Percentiles rank a stretch among this genome's conserved stretches.
phyloP scores from a whole-genome alignment of 2,113 vertebrate genomes.

The Narcine bancroftii region DNA sequence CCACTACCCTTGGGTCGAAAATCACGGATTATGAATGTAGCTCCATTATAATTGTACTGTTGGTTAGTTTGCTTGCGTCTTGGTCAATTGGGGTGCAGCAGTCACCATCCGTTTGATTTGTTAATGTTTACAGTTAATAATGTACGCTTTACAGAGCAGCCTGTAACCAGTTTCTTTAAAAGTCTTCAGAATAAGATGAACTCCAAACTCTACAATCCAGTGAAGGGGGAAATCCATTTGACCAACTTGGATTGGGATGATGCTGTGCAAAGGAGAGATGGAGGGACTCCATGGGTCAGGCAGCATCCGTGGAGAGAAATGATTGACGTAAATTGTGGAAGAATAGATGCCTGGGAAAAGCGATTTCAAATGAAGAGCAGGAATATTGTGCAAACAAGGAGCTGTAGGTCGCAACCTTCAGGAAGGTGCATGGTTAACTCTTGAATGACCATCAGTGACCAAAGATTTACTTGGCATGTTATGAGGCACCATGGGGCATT shows the following conservation, averaged over 20 bases:
- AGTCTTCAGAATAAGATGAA: background rate
- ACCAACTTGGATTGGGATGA: no score
- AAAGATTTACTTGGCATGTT: no score
- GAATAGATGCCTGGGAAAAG: background rate
- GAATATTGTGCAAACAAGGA: no score
- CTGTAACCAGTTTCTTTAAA: background rate
- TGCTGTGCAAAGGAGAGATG: no score
- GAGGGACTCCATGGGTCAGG: no score
- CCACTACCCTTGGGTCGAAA: background rate
- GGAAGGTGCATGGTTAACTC: no score
- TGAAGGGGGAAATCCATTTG: background rate
- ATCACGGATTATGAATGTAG: background rate
- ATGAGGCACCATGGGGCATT: no score
- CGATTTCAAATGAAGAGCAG: no score
- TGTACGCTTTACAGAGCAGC: background rate
- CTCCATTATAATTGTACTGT: background rate
- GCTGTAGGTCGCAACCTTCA: no score
- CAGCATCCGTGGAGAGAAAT: no score
- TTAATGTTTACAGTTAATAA: background rate
- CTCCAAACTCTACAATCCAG: background rate
- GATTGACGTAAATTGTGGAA: background rate
- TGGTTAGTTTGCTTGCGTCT: background rate
- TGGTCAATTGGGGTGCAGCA: background rate
- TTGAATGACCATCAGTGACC: no score
- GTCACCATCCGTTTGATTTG: no score